Evolutionary conservation across 2,797 vertebrate genomes (phyloP).

Genomic region (Neoniphon sammara): DNA sequence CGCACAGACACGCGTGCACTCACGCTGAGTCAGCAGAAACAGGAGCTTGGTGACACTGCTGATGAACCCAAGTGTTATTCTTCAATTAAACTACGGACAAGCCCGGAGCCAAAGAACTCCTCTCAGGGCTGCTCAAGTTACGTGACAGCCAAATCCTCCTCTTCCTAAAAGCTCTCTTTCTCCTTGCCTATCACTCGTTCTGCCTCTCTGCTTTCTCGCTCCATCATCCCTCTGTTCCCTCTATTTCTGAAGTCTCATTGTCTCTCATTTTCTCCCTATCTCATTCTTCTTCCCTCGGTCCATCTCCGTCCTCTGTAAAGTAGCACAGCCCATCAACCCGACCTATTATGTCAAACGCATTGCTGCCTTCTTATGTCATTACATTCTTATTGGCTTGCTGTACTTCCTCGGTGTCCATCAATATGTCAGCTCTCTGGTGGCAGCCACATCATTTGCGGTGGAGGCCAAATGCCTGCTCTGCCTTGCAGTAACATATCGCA

Average conservation of each 20-base stretch:
- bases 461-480: background rate
- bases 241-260: constrained; percentile 48
- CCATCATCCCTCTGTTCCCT: constrained; percentile 58
- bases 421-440: constrained; percentile 43
- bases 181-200: constrained; percentile 47
- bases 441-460: constrained; percentile 1
- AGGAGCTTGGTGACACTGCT: constrained; percentile 68
- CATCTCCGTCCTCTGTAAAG: constrained; percentile 12
- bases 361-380: constrained; percentile 62
- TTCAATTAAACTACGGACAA: constrained; percentile 79
- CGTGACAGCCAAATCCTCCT: constrained; percentile 42
- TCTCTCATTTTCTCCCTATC: constrained; percentile 19
- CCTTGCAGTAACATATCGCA: constrained; percentile 24
- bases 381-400: constrained; percentile 56
- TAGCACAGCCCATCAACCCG: constrained; percentile 42
- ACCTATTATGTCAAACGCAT: constrained; percentile 28
- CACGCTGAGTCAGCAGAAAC: constrained; percentile 80
- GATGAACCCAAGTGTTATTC: constrained; percentile 81
- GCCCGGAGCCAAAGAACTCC: constrained; percentile 63
- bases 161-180: constrained; percentile 62
- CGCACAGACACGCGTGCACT: constrained; percentile 29
- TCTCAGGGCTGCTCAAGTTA: constrained; percentile 62
- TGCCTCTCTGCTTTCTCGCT: constrained; percentile 59
- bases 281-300: constrained; percentile 26
- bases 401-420: constrained; percentile 54